Evolutionary conservation across 2,797 vertebrate species (phyloP).

Genomic region (Gymnothorax javanicus): DNA sequence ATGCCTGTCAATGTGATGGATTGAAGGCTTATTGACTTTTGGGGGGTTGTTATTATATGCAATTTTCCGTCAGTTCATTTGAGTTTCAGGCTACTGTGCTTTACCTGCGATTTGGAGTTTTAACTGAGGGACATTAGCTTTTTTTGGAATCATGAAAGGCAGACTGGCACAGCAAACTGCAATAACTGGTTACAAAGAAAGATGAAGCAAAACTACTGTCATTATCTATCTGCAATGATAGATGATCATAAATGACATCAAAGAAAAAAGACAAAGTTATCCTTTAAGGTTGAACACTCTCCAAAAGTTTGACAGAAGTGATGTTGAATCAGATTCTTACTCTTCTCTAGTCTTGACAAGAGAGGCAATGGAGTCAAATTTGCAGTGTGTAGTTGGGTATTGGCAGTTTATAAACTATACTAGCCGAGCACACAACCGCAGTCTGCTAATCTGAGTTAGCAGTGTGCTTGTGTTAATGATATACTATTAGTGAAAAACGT

Average conservation of each 20-base stretch:
- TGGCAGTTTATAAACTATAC: neutral
- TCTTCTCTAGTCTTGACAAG: neutral
- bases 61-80: too few relatives aligned
- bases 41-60: too few relatives aligned
- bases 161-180: too few relatives aligned
- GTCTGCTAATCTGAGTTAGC: neutral
- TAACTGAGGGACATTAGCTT: too few relatives aligned
- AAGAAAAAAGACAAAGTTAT: neutral
- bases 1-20: neutral
- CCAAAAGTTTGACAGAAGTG: neutral
- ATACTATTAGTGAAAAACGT: neutral
- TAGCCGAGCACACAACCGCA: neutral
- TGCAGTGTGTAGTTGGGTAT: neutral
- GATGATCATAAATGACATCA: neutral
- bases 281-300: neutral
- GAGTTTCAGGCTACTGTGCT: too few relatives aligned
- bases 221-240: neutral
- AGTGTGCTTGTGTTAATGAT: neutral
- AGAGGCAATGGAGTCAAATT: neutral
- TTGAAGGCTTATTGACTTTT: neutral
- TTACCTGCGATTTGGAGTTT: too few relatives aligned
- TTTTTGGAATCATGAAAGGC: too few relatives aligned
- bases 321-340: neutral
- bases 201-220: neutral
- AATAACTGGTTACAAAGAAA: too few relatives aligned